These are phyloP conservation scores for Epicampocera succincta DNA, from an alignment of 2,888 invertebrate genomes.

Conservation along the genomic window DNA sequence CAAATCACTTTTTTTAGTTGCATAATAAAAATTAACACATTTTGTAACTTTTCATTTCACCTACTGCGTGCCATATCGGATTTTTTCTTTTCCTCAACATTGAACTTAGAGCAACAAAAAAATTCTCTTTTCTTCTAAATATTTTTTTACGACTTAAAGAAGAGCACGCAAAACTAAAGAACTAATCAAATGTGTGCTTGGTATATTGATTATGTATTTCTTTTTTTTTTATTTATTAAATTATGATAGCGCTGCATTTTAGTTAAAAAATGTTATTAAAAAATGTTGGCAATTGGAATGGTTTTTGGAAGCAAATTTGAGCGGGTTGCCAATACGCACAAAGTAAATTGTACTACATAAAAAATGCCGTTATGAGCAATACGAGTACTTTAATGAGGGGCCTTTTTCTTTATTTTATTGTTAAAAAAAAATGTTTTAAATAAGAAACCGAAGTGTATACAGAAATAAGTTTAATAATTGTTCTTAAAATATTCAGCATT, in stretches of 20 bases:
- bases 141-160: constrained; percentile 10
- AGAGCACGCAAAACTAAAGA: constrained; percentile 26
- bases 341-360: not conserved
- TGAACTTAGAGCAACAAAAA: constrained; percentile 9
- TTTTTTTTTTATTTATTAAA: constrained; percentile 32
- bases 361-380: not conserved
- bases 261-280: constrained; percentile 13
- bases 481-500: too few relatives aligned
- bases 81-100: constrained; percentile 7
- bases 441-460: too few relatives aligned
- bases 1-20: too few relatives aligned
- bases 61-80: too few relatives aligned
- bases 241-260: constrained; percentile 40
- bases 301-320: not conserved
- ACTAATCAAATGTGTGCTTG: constrained; percentile 45
- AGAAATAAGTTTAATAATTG: too few relatives aligned
- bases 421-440: too few relatives aligned
- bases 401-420: too few relatives aligned
- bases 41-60: too few relatives aligned
- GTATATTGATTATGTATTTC: constrained; percentile 48
- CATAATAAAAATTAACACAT: too few relatives aligned
- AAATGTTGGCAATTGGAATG: constrained; percentile 12
- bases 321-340: not conserved
- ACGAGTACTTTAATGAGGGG: not conserved
- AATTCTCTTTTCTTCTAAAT: constrained; percentile 5